Percentiles rank a stretch among this genome's conserved stretches.
Evolutionary conservation across 2,113 vertebrate species (phyloP).

Genomic region (Phalacrocorax carbo): DNA sequence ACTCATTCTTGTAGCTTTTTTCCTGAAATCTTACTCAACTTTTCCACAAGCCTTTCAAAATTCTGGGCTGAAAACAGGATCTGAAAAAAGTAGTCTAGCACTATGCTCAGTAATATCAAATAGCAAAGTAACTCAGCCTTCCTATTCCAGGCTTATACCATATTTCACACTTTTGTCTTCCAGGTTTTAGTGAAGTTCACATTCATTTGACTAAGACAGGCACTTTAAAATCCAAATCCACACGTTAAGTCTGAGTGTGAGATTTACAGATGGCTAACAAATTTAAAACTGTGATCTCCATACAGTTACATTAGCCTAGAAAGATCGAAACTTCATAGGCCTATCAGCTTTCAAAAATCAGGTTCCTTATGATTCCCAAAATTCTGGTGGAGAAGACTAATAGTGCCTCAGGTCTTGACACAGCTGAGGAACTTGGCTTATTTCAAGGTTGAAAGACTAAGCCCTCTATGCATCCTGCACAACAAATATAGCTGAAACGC

Average conservation of each 20-base stretch:
- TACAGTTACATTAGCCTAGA: background rate
- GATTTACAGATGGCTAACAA: slow-evolving; percentile 42
- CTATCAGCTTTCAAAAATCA: background rate
- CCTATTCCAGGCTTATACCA: background rate
- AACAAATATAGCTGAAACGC: background rate
- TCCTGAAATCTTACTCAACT: background rate
- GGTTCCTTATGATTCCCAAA: background rate
- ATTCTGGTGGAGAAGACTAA: background rate
- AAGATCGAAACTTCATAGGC: background rate
- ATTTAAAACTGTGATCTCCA: background rate
- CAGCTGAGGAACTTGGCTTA: background rate
- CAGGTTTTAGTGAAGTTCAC: slow-evolving; percentile 17
- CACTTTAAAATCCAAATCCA: slow-evolving; percentile 29
- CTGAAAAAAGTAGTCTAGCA: slow-evolving; percentile 29
- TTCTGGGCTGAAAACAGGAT: background rate
- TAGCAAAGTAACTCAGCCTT: background rate
- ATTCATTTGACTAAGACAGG: slow-evolving; percentile 11
- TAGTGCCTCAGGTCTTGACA: background rate
- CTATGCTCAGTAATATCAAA: background rate
- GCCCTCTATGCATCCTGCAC: background rate
- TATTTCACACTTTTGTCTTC: slow-evolving; percentile 29
- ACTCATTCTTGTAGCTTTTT: background rate
- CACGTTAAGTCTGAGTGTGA: slow-evolving; percentile 14
- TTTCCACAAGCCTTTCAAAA: background rate
- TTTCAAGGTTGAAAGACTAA: background rate